A percentile compares a stretch with the other conserved stretches of the same genome.
These are phyloP conservation scores for Microhierax caerulescens DNA, from an alignment of 2,797 vertebrate genomes.

Conservation along the genomic window DNA sequence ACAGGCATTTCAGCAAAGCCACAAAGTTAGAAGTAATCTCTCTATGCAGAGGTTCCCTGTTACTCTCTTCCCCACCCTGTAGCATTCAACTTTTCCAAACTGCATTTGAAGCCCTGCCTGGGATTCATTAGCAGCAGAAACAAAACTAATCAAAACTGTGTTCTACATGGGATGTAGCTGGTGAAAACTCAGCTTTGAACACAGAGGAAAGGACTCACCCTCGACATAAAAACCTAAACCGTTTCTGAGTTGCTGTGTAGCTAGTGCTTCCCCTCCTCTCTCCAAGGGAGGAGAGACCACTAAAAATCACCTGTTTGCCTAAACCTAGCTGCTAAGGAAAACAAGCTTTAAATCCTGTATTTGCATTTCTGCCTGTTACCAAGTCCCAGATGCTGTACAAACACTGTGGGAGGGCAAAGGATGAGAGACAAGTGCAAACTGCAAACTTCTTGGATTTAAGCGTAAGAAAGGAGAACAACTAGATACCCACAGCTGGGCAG, in stretches of 20 bases:
- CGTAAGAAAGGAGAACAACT: background rate
- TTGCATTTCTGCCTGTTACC: background rate
- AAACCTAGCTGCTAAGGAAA: background rate
- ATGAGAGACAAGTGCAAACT: background rate
- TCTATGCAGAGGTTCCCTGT: fast-evolving
- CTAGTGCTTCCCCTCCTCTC: background rate
- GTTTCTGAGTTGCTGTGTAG: background rate
- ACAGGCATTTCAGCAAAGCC: background rate
- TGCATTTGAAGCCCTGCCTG: background rate
- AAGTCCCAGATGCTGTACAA: background rate
- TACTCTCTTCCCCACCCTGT: background rate
- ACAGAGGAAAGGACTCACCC: background rate
- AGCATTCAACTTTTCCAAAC: background rate
- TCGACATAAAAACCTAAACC: background rate
- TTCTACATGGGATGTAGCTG: background rate
- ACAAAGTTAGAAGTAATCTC: background rate
- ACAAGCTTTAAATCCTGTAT: background rate
- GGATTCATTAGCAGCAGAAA: background rate
- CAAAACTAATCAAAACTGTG: background rate
- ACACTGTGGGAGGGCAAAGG: background rate
- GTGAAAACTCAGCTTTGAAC: background rate
- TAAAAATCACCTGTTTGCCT: background rate
- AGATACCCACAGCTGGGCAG: background rate
- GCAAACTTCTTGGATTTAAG: background rate
- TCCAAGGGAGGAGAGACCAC: background rate